phyloP scores from a whole-genome alignment of 2,113 vertebrate genomes.

The Peromyscus polionotus region DNA sequence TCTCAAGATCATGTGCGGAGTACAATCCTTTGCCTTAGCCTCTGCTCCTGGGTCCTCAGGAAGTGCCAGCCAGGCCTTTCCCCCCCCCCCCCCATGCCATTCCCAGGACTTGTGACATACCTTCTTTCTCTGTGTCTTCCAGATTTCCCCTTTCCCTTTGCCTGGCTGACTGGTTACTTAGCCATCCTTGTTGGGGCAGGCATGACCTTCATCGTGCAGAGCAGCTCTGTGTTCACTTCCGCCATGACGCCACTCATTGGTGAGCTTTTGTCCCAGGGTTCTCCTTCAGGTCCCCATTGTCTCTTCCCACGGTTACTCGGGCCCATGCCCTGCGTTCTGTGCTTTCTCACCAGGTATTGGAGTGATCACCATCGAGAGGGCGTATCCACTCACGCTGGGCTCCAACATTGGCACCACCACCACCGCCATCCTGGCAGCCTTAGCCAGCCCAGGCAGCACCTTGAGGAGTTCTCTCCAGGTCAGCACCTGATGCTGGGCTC shows the following conservation, averaged over 20 bases:
- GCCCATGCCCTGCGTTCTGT: neutral
- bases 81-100: neutral
- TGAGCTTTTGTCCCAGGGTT: constrained; percentile 84
- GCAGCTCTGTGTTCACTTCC: constrained; percentile 98
- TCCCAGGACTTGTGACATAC: neutral
- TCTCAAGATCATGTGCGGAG: neutral
- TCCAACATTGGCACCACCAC: constrained; percentile 99
- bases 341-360: constrained; percentile 89
- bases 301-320: neutral
- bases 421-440: constrained; percentile 96
- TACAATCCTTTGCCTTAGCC: neutral
- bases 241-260: constrained; percentile 98
- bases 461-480: constrained; percentile 95
- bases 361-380: constrained; percentile 96
- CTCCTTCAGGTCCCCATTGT: neutral
- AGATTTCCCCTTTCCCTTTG: constrained; percentile 98
- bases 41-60: neutral
- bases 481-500: constrained; percentile 57
- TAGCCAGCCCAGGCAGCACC: constrained; percentile 94
- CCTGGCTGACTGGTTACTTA: constrained; percentile 96
- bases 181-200: constrained; percentile 96
- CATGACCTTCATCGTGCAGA: constrained; percentile 98
- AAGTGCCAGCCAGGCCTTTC: neutral
- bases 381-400: constrained; percentile 96
- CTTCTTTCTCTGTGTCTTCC: constrained; percentile 23